Evolutionary conservation across 2,113 vertebrate species (phyloP), one percentile per base, ranked within the genome.

Genomic region (Chlorodrepanis virens): DNA sequence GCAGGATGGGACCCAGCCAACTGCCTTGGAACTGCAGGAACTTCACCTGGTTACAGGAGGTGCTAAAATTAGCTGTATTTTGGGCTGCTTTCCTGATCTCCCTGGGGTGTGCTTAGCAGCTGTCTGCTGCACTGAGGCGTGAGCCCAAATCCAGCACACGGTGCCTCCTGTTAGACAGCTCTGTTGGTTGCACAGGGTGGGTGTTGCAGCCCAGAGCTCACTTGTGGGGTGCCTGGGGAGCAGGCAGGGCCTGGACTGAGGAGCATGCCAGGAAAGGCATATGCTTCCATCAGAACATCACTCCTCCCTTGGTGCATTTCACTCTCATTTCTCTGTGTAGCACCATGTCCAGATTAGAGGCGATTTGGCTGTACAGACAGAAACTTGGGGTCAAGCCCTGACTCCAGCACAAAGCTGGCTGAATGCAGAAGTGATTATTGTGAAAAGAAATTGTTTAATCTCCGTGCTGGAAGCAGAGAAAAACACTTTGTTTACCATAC

Each of bases 291-390:
- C 52, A 74, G 81, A 69, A 27, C 42, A 47, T 78, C 42, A 4
- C 52, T 91, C 57, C 53, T 96, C 49, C 80, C 67, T 70, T n/a
- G 33, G 71, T 91, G 82, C 78, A 12, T 85, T 96, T 88, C 82
- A 31, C 54, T 81, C 68, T 90, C 33, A 56, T 90, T 84, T 94
- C 44, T 89, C 61, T 80, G 49, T 44, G 68, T 57, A 89, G 69
- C 85, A 85, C 91, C 83, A 96, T 93, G 35, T 94, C 94, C 79
- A 74, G 87, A 95, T 97, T 97, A 97, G 92, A 94, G 93, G 44
- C 0, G 61, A 94, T 97, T 91, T 93, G 94, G 68, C 91, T 82
- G 74, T 80, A 84, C 63, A 59, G 91, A 60, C 28, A 50, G 95
- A 95, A 93, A 96, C 83, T 37, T 72, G 42, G 92, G 97, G 95